Evolutionary conservation across 2,113 vertebrate genomes (phyloP), one percentile per base, ranked within the genome.

Genomic region (Anoura caudifer): DNA sequence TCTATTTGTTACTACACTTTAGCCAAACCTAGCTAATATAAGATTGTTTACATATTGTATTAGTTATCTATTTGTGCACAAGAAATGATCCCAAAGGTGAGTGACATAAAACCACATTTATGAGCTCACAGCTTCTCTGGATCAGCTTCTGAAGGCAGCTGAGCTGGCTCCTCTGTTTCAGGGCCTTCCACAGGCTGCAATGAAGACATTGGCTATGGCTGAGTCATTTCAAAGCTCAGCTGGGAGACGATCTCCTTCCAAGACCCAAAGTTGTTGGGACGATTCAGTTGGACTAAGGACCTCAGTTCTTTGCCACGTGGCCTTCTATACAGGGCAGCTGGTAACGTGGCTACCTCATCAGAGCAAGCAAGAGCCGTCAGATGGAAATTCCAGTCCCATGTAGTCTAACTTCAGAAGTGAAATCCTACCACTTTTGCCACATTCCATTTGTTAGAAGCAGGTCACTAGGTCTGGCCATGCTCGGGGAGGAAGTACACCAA

Each of bases 381-480:
- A 36, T 1, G 3, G 17, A 82, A 65, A 33, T 50, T 19, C 56
- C 59, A 56, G 17, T 82, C 50, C 8, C 2, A 7, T 31, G 43
- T 15, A 19, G 2, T 31, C 33, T 28, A 36, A 4, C 6, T 26
- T 70, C 75, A 26, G 67, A 50, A 50, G 56, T 28, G 85, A 86
- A 92, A 56, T 13, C 54, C 52, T 36, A 3, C n/a, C 69, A 5
- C 31, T 26, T n/a, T 16, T 22, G 54, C 84, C 41, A 67, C 7
- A 31, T 33, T 33, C 69, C 47, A 0, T 41, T 3, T 70, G 36
- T 45, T 24, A 24, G 50, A 87, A 69, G 19, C 24, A 11, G 20
- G 72, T 19, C 15, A 8, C 22, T 13, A 20, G 4, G 24, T n/a
- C 41, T 0, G 0, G 63, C 9, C 54, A 19, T 10, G 7, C 16